A percentile compares a stretch with the other conserved stretches of the same genome.
phyloP scores from a whole-genome alignment of 2,113 vertebrate species.

The Ciconia maguari region DNA sequence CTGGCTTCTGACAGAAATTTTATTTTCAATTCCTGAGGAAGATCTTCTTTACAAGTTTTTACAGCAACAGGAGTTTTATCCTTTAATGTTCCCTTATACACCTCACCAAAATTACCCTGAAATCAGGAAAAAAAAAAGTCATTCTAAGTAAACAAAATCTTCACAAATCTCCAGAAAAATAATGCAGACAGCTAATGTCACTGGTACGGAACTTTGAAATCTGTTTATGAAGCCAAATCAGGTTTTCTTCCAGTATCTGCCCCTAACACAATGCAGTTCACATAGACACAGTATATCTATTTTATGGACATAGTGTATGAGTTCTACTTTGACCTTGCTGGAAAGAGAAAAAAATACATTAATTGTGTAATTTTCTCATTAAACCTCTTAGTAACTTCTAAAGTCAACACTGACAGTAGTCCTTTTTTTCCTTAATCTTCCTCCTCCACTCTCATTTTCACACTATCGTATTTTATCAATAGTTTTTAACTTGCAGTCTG shows the following conservation, averaged over 20 bases:
- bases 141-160: not conserved
- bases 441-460: not conserved
- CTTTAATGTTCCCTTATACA: constrained; percentile 91
- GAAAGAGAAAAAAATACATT: not conserved
- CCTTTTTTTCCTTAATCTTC: not conserved
- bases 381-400: not conserved
- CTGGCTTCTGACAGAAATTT: constrained; percentile 97
- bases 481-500: not conserved
- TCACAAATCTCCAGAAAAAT: not conserved
- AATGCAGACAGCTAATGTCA: not conserved
- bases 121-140: not conserved
- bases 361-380: not conserved
- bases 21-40: constrained; percentile 89
- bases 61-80: constrained; percentile 93
- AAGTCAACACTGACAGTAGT: not conserved
- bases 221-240: not conserved
- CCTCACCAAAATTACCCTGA: constrained; percentile 96
- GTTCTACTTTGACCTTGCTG: not conserved
- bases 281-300: not conserved
- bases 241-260: not conserved
- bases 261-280: not conserved
- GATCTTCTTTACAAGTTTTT: constrained; percentile 98
- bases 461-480: not conserved
- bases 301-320: rapidly evolving
- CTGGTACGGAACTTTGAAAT: not conserved